These are phyloP conservation scores for Colletes collaris DNA, from an alignment of 2,888 invertebrate species.

Conservation along the genomic window DNA sequence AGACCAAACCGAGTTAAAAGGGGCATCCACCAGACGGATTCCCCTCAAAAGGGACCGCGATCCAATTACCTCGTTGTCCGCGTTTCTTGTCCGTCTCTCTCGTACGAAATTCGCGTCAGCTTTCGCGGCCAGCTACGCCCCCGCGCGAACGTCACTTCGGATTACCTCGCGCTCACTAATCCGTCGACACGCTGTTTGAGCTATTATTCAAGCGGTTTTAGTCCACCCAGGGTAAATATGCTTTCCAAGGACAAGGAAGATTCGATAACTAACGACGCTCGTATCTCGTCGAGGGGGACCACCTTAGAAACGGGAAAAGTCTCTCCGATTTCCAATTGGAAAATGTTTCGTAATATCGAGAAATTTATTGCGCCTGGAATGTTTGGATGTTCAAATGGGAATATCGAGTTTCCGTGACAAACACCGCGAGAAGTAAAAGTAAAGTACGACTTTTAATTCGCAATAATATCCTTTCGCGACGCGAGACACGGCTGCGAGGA, in stretches of 20 bases:
- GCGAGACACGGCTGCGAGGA: background rate
- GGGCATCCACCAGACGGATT: background rate
- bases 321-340: too few species aligned
- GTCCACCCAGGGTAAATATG: slow-evolving; percentile 48
- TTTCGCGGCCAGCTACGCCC: background rate
- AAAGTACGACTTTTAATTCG: slow-evolving; percentile 10
- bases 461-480: background rate
- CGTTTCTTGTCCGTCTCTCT: background rate
- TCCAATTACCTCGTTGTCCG: slow-evolving; percentile 43
- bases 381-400: too few species aligned
- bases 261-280: slow-evolving; percentile 18
- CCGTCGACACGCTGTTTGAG: slow-evolving; percentile 50
- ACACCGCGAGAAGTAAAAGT: background rate
- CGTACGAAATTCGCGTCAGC: slow-evolving; percentile 1
- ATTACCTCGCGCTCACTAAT: slow-evolving; percentile 64
- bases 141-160: slow-evolving; percentile 42
- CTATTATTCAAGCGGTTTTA: slow-evolving; percentile 56
- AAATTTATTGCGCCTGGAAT: too few species aligned
- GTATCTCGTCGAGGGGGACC: background rate
- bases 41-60: slow-evolving; percentile 37
- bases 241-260: slow-evolving; percentile 51
- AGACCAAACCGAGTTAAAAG: slow-evolving; percentile 37
- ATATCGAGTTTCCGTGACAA: too few species aligned
- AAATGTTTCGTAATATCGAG: too few species aligned
- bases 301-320: too few species aligned